A percentile compares a stretch with the other conserved stretches of the same genome.
Conservation (phyloP, 2,797 vertebrate genomes). For the Alauda arvensis region DNA sequence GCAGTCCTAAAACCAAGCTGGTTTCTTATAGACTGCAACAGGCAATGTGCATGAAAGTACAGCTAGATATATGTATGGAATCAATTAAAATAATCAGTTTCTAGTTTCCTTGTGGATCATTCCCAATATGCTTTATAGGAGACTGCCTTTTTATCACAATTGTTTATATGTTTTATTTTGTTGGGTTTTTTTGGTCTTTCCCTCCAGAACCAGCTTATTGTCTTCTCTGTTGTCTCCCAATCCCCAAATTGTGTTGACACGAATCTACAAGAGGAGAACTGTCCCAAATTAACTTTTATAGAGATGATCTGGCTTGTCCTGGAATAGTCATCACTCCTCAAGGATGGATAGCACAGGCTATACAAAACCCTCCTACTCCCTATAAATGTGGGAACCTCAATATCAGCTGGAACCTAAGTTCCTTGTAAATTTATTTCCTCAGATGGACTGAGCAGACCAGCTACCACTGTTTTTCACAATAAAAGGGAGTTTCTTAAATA, state of each 20-base stretch:
- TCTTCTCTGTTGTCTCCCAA: background rate
- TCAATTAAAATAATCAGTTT: background rate
- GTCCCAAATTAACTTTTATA: background rate
- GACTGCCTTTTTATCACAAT: background rate
- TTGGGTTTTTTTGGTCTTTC: fast-evolving
- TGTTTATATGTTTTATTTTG: background rate
- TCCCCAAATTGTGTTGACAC: background rate
- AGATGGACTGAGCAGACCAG: background rate
- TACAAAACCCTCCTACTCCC: background rate
- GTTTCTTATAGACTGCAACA: background rate
- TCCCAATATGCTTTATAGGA: background rate
- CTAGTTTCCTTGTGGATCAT: background rate
- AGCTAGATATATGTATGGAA: background rate
- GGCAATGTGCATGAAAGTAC: background rate
- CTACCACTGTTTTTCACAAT: background rate
- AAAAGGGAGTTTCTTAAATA: background rate
- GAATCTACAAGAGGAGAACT: background rate
- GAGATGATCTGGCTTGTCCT: background rate
- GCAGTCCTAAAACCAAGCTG: background rate
- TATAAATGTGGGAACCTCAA: background rate
- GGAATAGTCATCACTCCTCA: background rate
- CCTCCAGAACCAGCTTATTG: background rate
- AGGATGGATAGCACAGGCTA: background rate
- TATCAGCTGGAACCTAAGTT: background rate
- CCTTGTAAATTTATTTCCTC: background rate